These are phyloP conservation scores for Calephelis nemesis DNA, from an alignment of 1,140 invertebrate genomes.

Conservation along the genomic window DNA sequence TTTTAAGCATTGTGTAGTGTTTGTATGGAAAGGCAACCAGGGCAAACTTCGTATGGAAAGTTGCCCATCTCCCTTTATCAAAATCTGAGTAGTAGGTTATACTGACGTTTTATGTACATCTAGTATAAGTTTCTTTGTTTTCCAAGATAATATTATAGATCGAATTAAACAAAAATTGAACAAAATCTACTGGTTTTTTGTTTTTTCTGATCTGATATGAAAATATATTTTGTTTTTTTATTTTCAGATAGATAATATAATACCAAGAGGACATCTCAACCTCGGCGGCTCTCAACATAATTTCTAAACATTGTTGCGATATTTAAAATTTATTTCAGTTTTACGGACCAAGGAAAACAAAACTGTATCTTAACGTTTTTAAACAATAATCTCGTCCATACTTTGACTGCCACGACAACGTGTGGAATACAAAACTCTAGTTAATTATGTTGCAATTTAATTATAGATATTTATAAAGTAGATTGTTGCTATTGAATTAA, in stretches of 20 bases:
- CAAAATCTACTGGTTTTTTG: too few relatives aligned
- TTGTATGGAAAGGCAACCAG: too few relatives aligned
- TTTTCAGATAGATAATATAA: conserved; percentile 23
- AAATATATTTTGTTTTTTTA: conserved; percentile 22
- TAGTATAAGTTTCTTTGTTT: too few relatives aligned
- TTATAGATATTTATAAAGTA: conserved; percentile 12
- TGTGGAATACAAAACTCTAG: conserved; percentile 10
- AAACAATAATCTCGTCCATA: conserved; percentile 16
- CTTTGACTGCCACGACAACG: conserved; percentile 18
- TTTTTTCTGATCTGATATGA: too few relatives aligned
- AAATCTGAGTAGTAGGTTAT: too few relatives aligned
- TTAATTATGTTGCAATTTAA: conserved; percentile 21
- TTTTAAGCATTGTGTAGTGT: too few relatives aligned
- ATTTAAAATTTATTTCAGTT: conserved; percentile 20
- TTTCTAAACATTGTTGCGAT: conserved; percentile 17
- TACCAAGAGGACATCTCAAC: conserved; percentile 18
- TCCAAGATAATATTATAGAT: too few relatives aligned
- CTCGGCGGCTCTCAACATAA: conserved; percentile 8
- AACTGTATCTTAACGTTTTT: conserved; percentile 14
- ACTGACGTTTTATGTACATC: too few relatives aligned
- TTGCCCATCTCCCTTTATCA: too few relatives aligned
- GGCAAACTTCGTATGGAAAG: too few relatives aligned
- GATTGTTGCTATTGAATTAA: conserved; percentile 19
- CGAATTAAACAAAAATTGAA: too few relatives aligned
- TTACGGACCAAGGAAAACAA: conserved; percentile 19